A percentile compares a stretch with the other conserved stretches of the same genome.
Evolutionary conservation across 2,113 vertebrate species (phyloP).

Genomic region (Muscicapa adusta): DNA sequence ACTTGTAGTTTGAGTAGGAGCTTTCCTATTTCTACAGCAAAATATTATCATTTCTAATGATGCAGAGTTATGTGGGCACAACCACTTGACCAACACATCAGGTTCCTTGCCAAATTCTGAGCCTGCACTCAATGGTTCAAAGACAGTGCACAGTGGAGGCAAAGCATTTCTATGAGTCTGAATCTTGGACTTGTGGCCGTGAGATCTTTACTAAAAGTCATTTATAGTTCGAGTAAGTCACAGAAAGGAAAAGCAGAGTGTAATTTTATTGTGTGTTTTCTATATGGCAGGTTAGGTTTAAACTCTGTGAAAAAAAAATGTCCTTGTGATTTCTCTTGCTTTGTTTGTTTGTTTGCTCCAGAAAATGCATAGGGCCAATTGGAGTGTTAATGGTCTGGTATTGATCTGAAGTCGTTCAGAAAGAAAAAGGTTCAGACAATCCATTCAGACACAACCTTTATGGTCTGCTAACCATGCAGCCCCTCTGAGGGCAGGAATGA

Average conservation of each 20-base stretch:
- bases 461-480: not conserved
- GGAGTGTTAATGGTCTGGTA: not conserved
- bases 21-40: not conserved
- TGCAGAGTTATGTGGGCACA: not conserved
- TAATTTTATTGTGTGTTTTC: not conserved
- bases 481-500: not conserved
- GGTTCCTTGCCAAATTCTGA: not conserved
- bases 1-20: not conserved
- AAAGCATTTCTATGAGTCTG: not conserved
- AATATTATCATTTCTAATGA: not conserved
- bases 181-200: not conserved
- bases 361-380: not conserved
- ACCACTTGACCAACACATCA: not conserved
- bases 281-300: not conserved
- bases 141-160: not conserved
- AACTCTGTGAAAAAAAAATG: not conserved
- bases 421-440: not conserved
- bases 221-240: not conserved
- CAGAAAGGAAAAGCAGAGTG: not conserved
- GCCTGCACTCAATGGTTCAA: not conserved
- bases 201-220: not conserved
- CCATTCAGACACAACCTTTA: not conserved
- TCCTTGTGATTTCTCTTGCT: not conserved
- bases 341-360: not conserved
- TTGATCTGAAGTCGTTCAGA: not conserved